Conservation (phyloP, 2,113 vertebrate genomes). For the Myrmophylax atrothorax region DNA sequence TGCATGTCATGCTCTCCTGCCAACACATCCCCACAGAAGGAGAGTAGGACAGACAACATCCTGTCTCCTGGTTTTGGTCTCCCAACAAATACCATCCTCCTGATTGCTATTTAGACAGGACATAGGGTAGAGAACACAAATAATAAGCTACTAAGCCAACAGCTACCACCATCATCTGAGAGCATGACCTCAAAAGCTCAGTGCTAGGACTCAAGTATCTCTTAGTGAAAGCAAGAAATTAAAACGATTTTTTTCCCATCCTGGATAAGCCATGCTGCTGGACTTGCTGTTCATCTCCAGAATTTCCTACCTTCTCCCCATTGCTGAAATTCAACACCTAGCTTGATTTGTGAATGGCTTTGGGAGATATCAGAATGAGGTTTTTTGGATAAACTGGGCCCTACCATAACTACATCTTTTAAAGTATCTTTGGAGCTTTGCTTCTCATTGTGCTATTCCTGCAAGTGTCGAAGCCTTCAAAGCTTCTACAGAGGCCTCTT, state of each 20-base stretch:
- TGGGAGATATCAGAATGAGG: background rate
- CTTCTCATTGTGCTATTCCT: background rate
- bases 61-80: background rate
- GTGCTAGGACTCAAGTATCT: background rate
- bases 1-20: background rate
- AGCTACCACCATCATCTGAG: background rate
- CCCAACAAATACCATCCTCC: background rate
- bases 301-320: background rate
- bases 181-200: background rate
- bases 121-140: background rate
- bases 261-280: fast-evolving
- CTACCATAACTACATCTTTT: background rate
- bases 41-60: background rate
- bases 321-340: background rate
- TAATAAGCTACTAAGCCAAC: background rate
- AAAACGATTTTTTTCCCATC: background rate
- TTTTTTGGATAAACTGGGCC: background rate
- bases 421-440: background rate
- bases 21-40: background rate
- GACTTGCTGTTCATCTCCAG: background rate
- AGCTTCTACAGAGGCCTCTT: background rate
- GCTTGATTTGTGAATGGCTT: background rate
- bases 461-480: background rate
- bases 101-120: background rate
- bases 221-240: background rate